phyloP scores from a whole-genome alignment of 2,797 vertebrate genomes.

The Chrysolophus pictus region DNA sequence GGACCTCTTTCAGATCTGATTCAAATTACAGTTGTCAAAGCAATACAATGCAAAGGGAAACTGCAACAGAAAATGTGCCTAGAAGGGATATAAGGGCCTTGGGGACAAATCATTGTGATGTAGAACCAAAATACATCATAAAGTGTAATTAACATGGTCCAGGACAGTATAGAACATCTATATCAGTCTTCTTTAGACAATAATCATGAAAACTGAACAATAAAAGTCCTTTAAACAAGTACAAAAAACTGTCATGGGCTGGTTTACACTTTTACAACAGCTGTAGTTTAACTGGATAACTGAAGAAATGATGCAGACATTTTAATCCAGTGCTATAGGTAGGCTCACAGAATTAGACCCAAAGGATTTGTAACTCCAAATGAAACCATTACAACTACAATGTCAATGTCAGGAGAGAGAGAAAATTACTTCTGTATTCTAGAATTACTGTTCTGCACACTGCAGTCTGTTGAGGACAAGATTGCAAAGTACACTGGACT shows the following conservation, averaged over 20 bases:
- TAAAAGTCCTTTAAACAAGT: constrained; percentile 94
- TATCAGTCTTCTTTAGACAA: constrained; percentile 88
- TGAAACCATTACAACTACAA: constrained; percentile 81
- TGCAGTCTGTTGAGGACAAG: constrained; percentile 73
- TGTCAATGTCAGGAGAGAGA: constrained; percentile 80
- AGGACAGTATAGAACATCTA: constrained; percentile 89
- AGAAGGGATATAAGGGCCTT: constrained; percentile 81
- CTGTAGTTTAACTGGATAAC: constrained; percentile 85
- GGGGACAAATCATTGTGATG: constrained; percentile 87
- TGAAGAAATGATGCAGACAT: constrained; percentile 87
- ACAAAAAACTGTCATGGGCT: constrained; percentile 92
- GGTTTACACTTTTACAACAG: constrained; percentile 87
- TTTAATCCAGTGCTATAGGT: constrained; percentile 92
- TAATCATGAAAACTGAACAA: constrained; percentile 95
- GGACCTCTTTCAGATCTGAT: constrained; percentile 97
- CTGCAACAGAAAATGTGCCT: constrained; percentile 89
- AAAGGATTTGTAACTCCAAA: constrained; percentile 84
- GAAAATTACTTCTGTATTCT: constrained; percentile 78
- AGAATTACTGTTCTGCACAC: constrained; percentile 76
- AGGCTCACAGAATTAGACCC: constrained; percentile 89
- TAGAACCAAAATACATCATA: constrained; percentile 85
- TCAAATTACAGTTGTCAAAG: constrained; percentile 98
- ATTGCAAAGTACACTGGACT: constrained; percentile 79
- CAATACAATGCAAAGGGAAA: constrained; percentile 92
- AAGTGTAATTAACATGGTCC: constrained; percentile 92